phyloP scores from a whole-genome alignment of 2,888 invertebrate species.

The Mythimna lalbum region DNA sequence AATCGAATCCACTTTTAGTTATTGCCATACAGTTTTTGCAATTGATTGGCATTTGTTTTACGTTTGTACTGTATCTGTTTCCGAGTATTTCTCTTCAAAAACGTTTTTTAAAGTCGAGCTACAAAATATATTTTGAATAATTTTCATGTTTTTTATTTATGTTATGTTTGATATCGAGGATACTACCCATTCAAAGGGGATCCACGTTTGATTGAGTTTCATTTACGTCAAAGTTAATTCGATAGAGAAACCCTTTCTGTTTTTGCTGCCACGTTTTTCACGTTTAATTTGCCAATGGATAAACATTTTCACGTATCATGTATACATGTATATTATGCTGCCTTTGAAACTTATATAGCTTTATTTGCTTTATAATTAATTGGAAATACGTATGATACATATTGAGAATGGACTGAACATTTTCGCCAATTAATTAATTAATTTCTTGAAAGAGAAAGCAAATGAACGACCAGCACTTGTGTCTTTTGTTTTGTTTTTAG shows the following conservation, averaged over 20 bases:
- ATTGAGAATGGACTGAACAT: too few relatives aligned
- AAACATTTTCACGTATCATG: background rate
- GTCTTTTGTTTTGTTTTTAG: too few relatives aligned
- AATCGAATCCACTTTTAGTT: too few relatives aligned
- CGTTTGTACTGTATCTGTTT: too few relatives aligned
- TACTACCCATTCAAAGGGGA: conserved; percentile 18
- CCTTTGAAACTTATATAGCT: background rate
- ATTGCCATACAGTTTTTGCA: too few relatives aligned
- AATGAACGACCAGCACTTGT: too few relatives aligned
- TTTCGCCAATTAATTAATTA: too few relatives aligned
- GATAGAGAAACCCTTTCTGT: conserved; percentile 19
- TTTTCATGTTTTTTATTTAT: background rate
- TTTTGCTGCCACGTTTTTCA: conserved; percentile 27
- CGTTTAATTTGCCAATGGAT: conserved; percentile 10
- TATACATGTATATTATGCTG: background rate
- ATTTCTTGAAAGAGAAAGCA: too few relatives aligned
- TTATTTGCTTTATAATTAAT: conserved; percentile 22
- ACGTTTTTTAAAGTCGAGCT: background rate
- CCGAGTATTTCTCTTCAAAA: background rate
- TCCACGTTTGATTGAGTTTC: conserved; percentile 33
- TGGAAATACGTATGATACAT: background rate
- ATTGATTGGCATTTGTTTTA: too few relatives aligned
- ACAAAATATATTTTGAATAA: background rate
- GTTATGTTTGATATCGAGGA: background rate
- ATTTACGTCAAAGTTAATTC: conserved; percentile 39